These are phyloP conservation scores for Drosophila mauritiana DNA, from an alignment of 1,140 invertebrate genomes.

Conservation along the genomic window DNA sequence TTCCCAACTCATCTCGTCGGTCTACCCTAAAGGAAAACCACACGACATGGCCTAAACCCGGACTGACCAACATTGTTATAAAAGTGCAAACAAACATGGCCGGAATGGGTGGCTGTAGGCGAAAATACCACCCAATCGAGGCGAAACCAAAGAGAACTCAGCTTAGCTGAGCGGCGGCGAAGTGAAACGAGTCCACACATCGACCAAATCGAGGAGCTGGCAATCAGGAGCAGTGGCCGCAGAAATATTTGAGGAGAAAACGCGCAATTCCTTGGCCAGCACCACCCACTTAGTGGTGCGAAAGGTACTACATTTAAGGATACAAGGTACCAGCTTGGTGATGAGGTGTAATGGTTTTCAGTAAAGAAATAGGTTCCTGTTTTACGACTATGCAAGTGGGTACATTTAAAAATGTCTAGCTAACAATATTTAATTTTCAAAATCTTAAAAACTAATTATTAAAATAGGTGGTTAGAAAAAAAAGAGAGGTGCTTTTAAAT, in stretches of 20 bases:
- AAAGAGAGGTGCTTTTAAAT: too few species aligned
- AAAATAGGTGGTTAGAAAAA: too few species aligned
- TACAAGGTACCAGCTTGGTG: too few species aligned
- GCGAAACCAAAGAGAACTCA: conserved; percentile 18
- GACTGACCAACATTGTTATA: conserved; percentile 72
- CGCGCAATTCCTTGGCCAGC: conserved; percentile 10
- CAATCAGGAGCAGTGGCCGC: conserved; percentile 23
- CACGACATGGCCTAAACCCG: conserved; percentile 21
- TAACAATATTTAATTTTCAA: neutral
- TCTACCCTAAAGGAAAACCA: neutral
- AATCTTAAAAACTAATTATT: too few species aligned
- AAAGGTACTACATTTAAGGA: neutral
- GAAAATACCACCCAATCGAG: conserved; percentile 8
- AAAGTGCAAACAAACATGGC: conserved; percentile 77
- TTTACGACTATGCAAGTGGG: too few species aligned
- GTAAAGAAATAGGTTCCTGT: too few species aligned
- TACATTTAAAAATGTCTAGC: too few species aligned
- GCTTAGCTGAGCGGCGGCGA: conserved; percentile 9
- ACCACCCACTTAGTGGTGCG: conserved; percentile 8
- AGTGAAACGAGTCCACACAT: conserved; percentile 43
- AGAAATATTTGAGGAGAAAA: conserved; percentile 48
- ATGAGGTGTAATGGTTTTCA: too few species aligned
- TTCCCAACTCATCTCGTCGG: neutral
- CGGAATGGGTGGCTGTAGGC: conserved; percentile 13
- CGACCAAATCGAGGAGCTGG: conserved; percentile 52